Evolutionary conservation across 2,113 vertebrate genomes (phyloP).

Genomic region (Nesoenas mayeri): DNA sequence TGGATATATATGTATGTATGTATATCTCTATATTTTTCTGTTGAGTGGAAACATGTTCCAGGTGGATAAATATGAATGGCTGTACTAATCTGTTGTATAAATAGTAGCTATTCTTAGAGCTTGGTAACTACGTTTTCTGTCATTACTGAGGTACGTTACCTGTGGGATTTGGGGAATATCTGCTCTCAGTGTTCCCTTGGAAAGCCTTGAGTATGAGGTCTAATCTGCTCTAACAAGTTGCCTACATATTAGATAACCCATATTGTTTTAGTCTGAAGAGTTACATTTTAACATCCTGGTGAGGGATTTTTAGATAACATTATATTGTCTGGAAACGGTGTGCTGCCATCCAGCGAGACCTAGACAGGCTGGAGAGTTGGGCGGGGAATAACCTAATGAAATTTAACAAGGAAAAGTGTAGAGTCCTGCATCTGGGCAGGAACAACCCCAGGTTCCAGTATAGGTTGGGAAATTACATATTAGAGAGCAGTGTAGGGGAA

Average conservation of each 20-base stretch:
- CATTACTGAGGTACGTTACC: not conserved
- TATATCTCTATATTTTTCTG: not conserved
- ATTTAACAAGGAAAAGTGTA: too few species aligned
- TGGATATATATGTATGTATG: not conserved
- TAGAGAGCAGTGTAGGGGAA: too few species aligned
- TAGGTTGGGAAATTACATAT: too few species aligned
- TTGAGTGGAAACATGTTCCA: not conserved
- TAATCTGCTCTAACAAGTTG: not conserved
- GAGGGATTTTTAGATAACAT: not conserved
- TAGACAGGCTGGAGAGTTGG: too few species aligned
- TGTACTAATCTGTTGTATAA: not conserved
- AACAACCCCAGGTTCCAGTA: too few species aligned
- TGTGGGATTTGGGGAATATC: not conserved
- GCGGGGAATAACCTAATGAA: too few species aligned
- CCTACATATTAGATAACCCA: not conserved
- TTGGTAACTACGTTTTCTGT: not conserved
- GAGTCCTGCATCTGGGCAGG: too few species aligned
- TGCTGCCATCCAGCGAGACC: too few species aligned
- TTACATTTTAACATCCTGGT: not conserved
- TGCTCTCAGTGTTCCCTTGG: not conserved
- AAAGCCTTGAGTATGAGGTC: not conserved
- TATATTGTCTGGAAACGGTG: not conserved
- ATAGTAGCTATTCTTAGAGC: not conserved
- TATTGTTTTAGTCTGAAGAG: not conserved
- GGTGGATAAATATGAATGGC: not conserved